Evolutionary conservation across 2,797 vertebrate genomes (phyloP), one percentile per base, ranked within the genome.

Genomic region (Hafferia zeledoni): DNA sequence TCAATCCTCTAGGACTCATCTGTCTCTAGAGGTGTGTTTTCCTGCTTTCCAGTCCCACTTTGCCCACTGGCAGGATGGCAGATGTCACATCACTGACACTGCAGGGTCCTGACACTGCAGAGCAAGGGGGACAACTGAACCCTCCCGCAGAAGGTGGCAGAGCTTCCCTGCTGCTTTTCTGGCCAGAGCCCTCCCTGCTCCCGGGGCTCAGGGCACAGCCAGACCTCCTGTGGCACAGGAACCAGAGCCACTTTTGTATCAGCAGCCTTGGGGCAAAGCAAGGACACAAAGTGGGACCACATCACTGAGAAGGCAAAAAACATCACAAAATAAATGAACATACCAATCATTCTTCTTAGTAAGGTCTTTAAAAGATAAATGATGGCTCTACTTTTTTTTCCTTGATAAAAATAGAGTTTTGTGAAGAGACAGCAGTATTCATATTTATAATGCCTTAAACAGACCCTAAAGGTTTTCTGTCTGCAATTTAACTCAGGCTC

Each of bases 401-500:
- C 39, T 68, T 65, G 84, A 75, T 68, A 89, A 89, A 94, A 94
- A 77, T 2, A 71, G 39, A 79, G 59, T 41, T 59, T 39, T 33
- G 31, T 8, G 72, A 68, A 78, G 61, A 92, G 53, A 88, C 33
- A 53, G 83, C 33, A 79, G 17, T 30, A 87, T 60, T 90, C 35
- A 24, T 87, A 75, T 75, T 95, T 81, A 33, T 63, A 39, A 87
- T 4, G 6, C 30, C 69, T 86, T 92, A 76, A 92, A 76, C 41
- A 68, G 92, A 89, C 74, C 47, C 59, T 57, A 70, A 85, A 75
- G 70, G 75, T 83, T 92, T 95, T 60, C 33, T 65, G 55, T 41
- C 77, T 94, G 89, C 83, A 70, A 2, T 85, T 83, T 89, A 82
- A 86, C 59, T 82, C 91, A 95, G 53, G 41, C 47, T 87, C 50